phyloP scores from a whole-genome alignment of 2,113 vertebrate species.

The Amblyornis subalaris region DNA sequence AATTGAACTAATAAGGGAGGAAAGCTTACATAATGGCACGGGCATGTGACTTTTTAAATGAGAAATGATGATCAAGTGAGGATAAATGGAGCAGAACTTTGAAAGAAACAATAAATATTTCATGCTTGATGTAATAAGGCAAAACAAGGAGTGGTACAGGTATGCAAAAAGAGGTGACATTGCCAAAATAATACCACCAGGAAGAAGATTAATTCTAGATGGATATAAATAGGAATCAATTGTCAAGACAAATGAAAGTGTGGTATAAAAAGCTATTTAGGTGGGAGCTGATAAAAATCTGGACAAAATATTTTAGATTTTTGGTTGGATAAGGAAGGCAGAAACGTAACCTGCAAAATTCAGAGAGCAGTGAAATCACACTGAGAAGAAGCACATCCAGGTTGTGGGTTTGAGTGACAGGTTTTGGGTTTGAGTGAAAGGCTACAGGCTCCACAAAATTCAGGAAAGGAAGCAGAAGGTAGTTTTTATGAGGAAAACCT shows the following conservation, averaged over 20 bases:
- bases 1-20: not conserved
- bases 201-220: not conserved
- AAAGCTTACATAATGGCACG: not conserved
- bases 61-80: not conserved
- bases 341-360: not conserved
- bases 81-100: not conserved
- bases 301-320: not conserved
- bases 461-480: not conserved
- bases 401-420: not conserved
- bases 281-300: not conserved
- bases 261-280: not conserved
- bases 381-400: not conserved
- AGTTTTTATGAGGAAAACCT: not conserved
- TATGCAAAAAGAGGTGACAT: not conserved
- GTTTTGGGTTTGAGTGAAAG: not conserved
- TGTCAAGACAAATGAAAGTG: not conserved
- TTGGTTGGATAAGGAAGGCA: not conserved
- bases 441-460: not conserved
- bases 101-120: not conserved
- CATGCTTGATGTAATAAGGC: not conserved
- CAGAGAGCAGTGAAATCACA: not conserved
- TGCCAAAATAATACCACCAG: not conserved
- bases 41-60: not conserved
- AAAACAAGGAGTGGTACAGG: not conserved
- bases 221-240: not conserved